A percentile compares a stretch with the other conserved stretches of the same genome.
These are phyloP conservation scores for Agrypnus murinus DNA, from an alignment of 2,888 invertebrate species.

Conservation along the genomic window DNA sequence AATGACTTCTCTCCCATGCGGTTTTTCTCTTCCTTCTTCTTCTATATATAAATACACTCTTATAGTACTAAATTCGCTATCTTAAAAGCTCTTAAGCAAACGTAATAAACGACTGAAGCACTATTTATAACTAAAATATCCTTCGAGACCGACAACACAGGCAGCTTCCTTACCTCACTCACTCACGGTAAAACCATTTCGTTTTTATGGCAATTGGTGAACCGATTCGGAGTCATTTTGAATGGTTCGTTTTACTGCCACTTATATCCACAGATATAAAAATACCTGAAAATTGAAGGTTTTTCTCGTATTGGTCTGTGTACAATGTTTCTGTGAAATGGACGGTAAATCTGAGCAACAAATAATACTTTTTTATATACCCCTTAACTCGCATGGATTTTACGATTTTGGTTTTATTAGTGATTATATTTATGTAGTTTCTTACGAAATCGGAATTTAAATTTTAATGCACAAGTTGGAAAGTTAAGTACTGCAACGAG, in stretches of 20 bases:
- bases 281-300: constrained; percentile 31
- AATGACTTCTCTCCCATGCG: constrained; percentile 12
- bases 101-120: constrained; percentile 37
- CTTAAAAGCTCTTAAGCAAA: constrained; percentile 35
- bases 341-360: constrained; percentile 34
- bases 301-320: not conserved
- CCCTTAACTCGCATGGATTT: not conserved
- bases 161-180: constrained; percentile 34
- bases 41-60: too few species aligned
- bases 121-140: constrained; percentile 39
- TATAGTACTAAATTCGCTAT: constrained; percentile 34
- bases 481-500: constrained; percentile 2
- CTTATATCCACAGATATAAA: constrained; percentile 44
- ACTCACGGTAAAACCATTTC: constrained; percentile 27
- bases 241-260: constrained; percentile 47
- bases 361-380: constrained; percentile 9
- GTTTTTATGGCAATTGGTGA: constrained; percentile 48
- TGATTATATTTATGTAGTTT: constrained; percentile 5
- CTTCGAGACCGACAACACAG: too few species aligned
- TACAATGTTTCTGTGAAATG: constrained; percentile 35
- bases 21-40: constrained; percentile 13
- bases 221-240: constrained; percentile 39
- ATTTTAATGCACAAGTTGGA: constrained; percentile 12
- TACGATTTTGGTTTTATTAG: constrained; percentile 26
- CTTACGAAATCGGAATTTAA: constrained; percentile 25